A percentile compares a stretch with the other conserved stretches of the same genome.
Conservation (phyloP, 2,797 vertebrate genomes). For the Ataeniobius toweri region DNA sequence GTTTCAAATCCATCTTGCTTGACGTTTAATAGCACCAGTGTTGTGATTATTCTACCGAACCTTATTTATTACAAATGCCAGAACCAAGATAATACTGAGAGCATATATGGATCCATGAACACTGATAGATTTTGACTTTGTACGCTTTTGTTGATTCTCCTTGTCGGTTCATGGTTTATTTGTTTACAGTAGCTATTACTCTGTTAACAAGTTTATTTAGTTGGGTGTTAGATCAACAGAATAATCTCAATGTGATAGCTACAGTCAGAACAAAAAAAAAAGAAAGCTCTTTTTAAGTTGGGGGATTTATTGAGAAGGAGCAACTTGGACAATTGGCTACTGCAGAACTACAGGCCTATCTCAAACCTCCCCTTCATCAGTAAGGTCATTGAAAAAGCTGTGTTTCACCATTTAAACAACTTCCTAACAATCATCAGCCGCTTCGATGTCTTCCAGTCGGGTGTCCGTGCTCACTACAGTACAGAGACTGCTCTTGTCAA, state of each 20-base stretch:
- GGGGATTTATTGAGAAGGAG: too few species aligned
- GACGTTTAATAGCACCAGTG: conserved; percentile 45
- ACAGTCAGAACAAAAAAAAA: background rate
- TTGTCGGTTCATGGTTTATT: background rate
- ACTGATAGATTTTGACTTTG: background rate
- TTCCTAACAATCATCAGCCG: too few species aligned
- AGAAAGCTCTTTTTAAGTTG: too few species aligned
- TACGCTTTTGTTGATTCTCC: conserved; percentile 14
- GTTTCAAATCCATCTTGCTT: conserved; percentile 50
- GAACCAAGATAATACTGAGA: conserved; percentile 2
- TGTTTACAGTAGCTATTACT: conserved; percentile 24
- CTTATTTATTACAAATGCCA: conserved; percentile 11
- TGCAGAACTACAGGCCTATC: too few species aligned
- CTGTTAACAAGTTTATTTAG: conserved; percentile 19
- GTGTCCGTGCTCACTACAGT: too few species aligned
- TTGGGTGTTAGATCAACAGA: background rate
- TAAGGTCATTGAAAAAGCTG: too few species aligned
- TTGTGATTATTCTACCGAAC: conserved; percentile 15
- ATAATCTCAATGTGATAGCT: background rate
- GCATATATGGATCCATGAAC: conserved; percentile 12
- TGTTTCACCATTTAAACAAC: too few species aligned
- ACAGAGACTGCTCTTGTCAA: too few species aligned
- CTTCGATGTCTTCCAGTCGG: too few species aligned
- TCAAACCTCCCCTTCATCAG: too few species aligned
- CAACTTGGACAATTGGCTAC: too few species aligned